A percentile compares a stretch with the other conserved stretches of the same genome.
phyloP scores from a whole-genome alignment of 2,888 invertebrate genomes.

The Patella pellucida region DNA sequence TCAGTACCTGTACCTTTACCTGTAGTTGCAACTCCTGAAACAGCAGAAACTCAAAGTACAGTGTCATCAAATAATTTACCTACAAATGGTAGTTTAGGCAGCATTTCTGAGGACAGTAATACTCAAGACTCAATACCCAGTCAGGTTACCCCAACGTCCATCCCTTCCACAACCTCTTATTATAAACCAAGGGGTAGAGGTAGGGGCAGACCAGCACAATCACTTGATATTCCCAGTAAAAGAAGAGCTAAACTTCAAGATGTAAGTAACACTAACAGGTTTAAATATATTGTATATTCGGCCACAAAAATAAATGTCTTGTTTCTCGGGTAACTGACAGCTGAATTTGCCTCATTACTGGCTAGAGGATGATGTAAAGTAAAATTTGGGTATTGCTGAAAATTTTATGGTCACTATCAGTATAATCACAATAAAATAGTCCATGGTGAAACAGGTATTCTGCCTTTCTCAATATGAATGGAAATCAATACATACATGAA shows the following conservation, averaged over 20 bases:
- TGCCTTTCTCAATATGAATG: too few species aligned
- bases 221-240: slow-evolving; percentile 29
- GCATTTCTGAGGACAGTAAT: slow-evolving; percentile 62
- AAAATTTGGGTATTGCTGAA: too few species aligned
- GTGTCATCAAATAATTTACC: slow-evolving; percentile 23
- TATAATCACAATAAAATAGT: too few species aligned
- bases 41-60: not conserved
- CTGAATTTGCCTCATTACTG: too few species aligned
- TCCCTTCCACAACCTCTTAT: slow-evolving; percentile 17
- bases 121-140: slow-evolving; percentile 59
- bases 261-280: slow-evolving; percentile 28
- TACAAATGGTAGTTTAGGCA: slow-evolving; percentile 61
- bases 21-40: not conserved
- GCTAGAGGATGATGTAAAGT: too few species aligned
- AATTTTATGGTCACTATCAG: too few species aligned
- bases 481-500: too few species aligned
- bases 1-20: not conserved
- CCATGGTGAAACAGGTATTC: too few species aligned
- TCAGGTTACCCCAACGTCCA: slow-evolving; percentile 38
- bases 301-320: too few species aligned
- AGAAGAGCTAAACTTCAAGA: slow-evolving; percentile 46
- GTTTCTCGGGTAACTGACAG: too few species aligned
- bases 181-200: slow-evolving; percentile 32
- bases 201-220: slow-evolving; percentile 43
- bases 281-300: not conserved